Evolutionary conservation across 2,888 invertebrate species (phyloP).

Genomic region (Hypsopygia costalis): DNA sequence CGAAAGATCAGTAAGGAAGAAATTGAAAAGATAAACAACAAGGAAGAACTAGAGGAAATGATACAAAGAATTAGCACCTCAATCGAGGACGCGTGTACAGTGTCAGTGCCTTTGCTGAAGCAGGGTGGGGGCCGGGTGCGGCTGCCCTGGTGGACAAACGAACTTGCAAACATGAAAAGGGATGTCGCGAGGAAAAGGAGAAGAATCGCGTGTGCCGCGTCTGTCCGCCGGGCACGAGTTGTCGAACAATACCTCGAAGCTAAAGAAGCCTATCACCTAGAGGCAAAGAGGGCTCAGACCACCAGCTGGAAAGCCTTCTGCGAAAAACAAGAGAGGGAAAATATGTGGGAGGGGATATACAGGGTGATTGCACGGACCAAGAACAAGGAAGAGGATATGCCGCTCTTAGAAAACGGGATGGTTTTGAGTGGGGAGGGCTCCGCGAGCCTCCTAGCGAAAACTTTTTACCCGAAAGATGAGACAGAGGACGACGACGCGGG

Average conservation of each 20-base stretch:
- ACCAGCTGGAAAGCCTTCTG: too few species aligned
- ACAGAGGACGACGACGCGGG: background rate
- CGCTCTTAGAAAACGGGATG: slow-evolving; percentile 1
- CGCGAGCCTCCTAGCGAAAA: slow-evolving; percentile 5
- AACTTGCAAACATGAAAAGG: slow-evolving; percentile 13
- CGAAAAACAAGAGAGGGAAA: too few species aligned
- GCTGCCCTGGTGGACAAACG: slow-evolving; percentile 22
- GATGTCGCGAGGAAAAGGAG: slow-evolving; percentile 12
- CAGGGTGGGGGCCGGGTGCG: too few species aligned
- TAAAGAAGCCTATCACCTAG: too few species aligned
- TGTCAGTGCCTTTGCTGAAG: slow-evolving; percentile 9
- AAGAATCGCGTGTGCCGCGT: slow-evolving; percentile 16
- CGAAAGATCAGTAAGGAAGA: background rate
- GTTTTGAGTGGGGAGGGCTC: too few species aligned
- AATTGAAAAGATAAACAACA: background rate
- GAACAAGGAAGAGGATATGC: too few species aligned
- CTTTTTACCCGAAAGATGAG: slow-evolving; percentile 11
- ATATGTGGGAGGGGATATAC: slow-evolving; percentile 12
- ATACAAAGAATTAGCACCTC: slow-evolving; percentile 8
- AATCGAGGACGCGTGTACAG: slow-evolving; percentile 9
- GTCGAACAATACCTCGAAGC: background rate
- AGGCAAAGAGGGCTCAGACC: too few species aligned
- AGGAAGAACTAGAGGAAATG: too few species aligned
- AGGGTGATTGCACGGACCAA: slow-evolving; percentile 12
- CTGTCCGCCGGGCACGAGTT: background rate